phyloP scores from a whole-genome alignment of 2,888 invertebrate genomes.

The Trisateles emortualis region DNA sequence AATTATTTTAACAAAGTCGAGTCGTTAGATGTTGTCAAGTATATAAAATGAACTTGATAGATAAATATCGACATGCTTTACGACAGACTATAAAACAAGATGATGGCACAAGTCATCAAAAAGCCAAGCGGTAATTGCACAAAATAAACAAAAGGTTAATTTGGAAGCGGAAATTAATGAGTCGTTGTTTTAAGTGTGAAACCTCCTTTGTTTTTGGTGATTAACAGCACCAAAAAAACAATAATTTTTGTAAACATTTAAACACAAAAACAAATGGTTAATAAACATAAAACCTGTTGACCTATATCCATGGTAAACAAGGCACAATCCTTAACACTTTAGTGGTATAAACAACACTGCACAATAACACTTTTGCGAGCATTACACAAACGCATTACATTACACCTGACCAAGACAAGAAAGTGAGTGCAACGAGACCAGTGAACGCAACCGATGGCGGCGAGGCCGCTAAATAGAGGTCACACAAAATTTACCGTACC shows the following conservation, averaged over 20 bases:
- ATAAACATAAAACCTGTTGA: slow-evolving; percentile 16
- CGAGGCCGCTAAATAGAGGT: slow-evolving; percentile 80
- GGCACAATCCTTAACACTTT: slow-evolving; percentile 33
- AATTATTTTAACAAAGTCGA: slow-evolving; percentile 17
- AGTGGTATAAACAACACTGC: slow-evolving; percentile 52
- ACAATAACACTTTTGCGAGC: slow-evolving; percentile 63
- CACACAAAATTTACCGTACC: slow-evolving; percentile 72
- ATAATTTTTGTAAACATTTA: not conserved
- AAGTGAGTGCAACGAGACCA: slow-evolving; percentile 81
- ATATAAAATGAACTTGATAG: slow-evolving; percentile 1
- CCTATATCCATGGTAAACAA: slow-evolving; percentile 32
- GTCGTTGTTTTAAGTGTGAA: slow-evolving; percentile 1
- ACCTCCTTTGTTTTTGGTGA: not conserved
- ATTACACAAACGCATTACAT: slow-evolving; percentile 74
- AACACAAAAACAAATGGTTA: slow-evolving; percentile 26
- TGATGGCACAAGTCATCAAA: not conserved
- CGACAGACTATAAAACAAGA: not conserved
- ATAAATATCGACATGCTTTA: slow-evolving; percentile 4
- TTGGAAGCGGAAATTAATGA: slow-evolving; percentile 14
- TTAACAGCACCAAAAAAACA: not conserved
- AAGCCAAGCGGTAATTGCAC: not conserved
- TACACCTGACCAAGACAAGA: slow-evolving; percentile 84
- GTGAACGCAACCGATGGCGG: slow-evolving; percentile 79
- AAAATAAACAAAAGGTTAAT: slow-evolving; percentile 15
- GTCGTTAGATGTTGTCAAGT: not conserved